Evolutionary conservation across 2,888 invertebrate species (phyloP).

Genomic region (Patella depressa): DNA sequence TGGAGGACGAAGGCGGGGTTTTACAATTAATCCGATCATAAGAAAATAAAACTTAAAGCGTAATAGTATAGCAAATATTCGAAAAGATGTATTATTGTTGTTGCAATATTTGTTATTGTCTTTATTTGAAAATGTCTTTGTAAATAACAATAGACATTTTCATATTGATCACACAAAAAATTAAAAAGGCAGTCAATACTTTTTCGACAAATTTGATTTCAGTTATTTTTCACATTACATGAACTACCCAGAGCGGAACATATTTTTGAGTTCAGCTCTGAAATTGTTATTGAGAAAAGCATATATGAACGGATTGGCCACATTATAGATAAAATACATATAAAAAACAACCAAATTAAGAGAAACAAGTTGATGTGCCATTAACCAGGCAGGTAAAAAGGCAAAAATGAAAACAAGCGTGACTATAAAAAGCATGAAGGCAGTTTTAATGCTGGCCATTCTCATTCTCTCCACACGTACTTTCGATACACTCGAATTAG

Average conservation of each 20-base stretch:
- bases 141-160: too few species aligned
- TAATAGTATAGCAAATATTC: too few species aligned
- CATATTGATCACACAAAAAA: too few species aligned
- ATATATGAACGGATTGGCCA: slow-evolving; percentile 71
- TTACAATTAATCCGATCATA: too few species aligned
- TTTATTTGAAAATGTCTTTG: too few species aligned
- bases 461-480: slow-evolving; percentile 60
- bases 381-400: slow-evolving; percentile 69
- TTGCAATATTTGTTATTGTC: too few species aligned
- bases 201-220: too few species aligned
- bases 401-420: slow-evolving; percentile 70
- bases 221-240: too few species aligned
- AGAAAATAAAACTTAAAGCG: too few species aligned
- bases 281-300: slow-evolving; percentile 71
- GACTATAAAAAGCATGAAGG: slow-evolving; percentile 71
- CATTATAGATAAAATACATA: slow-evolving; percentile 70
- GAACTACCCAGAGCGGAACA: slow-evolving; percentile 42
- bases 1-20: too few species aligned
- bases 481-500: slow-evolving; percentile 34
- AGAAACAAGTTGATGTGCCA: slow-evolving; percentile 57
- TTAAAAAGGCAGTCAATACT: too few species aligned
- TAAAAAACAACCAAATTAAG: slow-evolving; percentile 66
- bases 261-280: slow-evolving; percentile 62
- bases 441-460: slow-evolving; percentile 70
- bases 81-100: too few species aligned